Base-by-base conservation (phyloP, 30 jellyfish, hydroid and myxozoan species). In the Euphysa ruthae region DNA sequence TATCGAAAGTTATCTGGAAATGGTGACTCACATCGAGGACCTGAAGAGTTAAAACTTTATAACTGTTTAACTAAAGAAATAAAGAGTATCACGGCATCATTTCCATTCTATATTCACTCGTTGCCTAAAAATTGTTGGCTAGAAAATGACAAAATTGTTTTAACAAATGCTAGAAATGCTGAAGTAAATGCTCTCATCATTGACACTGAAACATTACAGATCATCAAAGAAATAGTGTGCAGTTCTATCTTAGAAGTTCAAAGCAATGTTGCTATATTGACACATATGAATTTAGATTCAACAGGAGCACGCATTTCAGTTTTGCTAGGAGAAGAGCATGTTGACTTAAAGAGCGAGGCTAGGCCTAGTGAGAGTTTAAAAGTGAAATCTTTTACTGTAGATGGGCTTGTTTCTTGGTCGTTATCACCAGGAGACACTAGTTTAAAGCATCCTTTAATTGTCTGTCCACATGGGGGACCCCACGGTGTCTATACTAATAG, bases 11-110 rank as follows among this genome's bases (percentile, higher is more conserved):
- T 83, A 25, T 25, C 70, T 46, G 52, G 77, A 66, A 21, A 43
- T 23, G 93, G 93, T 8, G 87, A 84, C 3, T 73, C 93, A 18
- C 95, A 83, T 46, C 75, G 81, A 49, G 82, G 83, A 6, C 69
- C 86, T 35, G 82, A 69, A 44, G 61, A 66, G 6, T 46, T 83
- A 58, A 74, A 72, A 83, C 43, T 75, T 76, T 31, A 54, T 26
- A 34, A 32, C 6, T 16, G 46, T 12, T 49, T 7, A 22, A n/a
- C 13, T 7, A 21, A 69, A 1, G n/a, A 3, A 21, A 15, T 23
- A 28, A 23, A 22, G 19, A 35, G 32, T 19, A 61, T 46, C 21
- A 26, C 24, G 24, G 34, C 43, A 51, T 20, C 79, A 43, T 69
- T 75, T 14, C 82, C 77, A 6, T 35, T 77, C 32, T 77, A 30